A percentile compares a stretch with the other conserved stretches of the same genome.
These are phyloP conservation scores for Meghimatium bilineatum DNA, from an alignment of 2,888 invertebrate species.

Conservation along the genomic window DNA sequence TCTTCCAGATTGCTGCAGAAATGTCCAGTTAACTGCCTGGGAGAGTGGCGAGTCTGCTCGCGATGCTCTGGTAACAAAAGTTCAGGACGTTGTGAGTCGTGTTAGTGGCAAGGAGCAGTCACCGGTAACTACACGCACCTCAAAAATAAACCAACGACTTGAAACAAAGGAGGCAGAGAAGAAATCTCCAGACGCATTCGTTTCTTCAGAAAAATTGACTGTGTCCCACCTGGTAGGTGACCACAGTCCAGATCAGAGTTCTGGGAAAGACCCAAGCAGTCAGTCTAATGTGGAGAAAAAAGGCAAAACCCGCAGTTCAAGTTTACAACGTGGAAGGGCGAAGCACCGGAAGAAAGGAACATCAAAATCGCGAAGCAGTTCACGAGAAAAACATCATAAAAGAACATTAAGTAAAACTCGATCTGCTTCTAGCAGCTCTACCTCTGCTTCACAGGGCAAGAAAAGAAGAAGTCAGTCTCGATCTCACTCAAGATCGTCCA, in stretches of 20 bases:
- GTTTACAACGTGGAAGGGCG: neutral
- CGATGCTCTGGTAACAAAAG: neutral
- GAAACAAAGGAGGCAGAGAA: neutral
- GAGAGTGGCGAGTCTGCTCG: neutral
- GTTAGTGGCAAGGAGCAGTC: neutral
- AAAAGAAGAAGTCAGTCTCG: neutral
- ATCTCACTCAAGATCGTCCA: slow-evolving; percentile 12
- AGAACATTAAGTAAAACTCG: neutral
- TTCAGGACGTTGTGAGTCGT: slow-evolving; percentile 1
- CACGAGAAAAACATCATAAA: neutral
- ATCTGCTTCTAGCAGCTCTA: slow-evolving; percentile 6
- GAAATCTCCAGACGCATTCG: neutral
- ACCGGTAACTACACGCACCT: too few species aligned
- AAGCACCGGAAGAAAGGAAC: neutral
- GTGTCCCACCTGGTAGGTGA: neutral
- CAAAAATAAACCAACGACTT: neutral
- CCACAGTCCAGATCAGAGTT: neutral
- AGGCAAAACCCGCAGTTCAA: neutral
- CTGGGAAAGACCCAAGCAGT: neutral
- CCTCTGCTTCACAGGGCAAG: neutral
- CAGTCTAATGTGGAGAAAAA: neutral
- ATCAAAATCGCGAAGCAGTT: slow-evolving; percentile 18
- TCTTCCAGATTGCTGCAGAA: slow-evolving; percentile 12
- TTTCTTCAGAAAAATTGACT: neutral
- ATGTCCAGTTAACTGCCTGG: neutral